phyloP scores from a whole-genome alignment of 2,797 vertebrate species.

The Salmo trutta region DNA sequence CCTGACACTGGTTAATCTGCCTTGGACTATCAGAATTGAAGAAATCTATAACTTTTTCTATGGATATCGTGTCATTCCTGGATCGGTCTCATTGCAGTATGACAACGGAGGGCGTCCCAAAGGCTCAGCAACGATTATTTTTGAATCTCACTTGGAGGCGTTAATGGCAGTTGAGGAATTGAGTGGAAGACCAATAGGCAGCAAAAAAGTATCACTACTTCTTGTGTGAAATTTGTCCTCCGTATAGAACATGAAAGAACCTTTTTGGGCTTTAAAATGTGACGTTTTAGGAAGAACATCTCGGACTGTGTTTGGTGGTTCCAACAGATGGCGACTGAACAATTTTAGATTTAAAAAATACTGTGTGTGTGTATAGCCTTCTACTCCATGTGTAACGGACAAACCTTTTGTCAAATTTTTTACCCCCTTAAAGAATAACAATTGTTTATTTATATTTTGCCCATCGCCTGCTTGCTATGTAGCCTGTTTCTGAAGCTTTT shows the following conservation, averaged over 20 bases:
- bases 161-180: constrained; percentile 88
- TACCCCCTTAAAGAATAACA: not conserved
- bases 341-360: not conserved
- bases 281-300: constrained; percentile 9
- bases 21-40: constrained; percentile 85
- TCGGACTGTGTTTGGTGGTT: not conserved
- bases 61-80: constrained; percentile 90
- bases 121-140: constrained; percentile 88
- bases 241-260: not conserved
- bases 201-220: constrained; percentile 80
- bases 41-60: constrained; percentile 99
- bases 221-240: constrained; percentile 58
- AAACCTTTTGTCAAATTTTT: not conserved
- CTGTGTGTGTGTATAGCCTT: not conserved
- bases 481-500: not conserved
- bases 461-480: not conserved
- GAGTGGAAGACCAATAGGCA: constrained; percentile 91
- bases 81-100: constrained; percentile 87
- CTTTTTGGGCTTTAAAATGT: not conserved
- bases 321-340: not conserved
- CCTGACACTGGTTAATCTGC: constrained; percentile 88
- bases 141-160: constrained; percentile 89
- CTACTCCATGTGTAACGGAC: not conserved
- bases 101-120: constrained; percentile 81
- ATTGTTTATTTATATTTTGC: not conserved